Evolutionary conservation across 1,140 invertebrate species (phyloP).

Genomic region (Chrysoperla carnea): DNA sequence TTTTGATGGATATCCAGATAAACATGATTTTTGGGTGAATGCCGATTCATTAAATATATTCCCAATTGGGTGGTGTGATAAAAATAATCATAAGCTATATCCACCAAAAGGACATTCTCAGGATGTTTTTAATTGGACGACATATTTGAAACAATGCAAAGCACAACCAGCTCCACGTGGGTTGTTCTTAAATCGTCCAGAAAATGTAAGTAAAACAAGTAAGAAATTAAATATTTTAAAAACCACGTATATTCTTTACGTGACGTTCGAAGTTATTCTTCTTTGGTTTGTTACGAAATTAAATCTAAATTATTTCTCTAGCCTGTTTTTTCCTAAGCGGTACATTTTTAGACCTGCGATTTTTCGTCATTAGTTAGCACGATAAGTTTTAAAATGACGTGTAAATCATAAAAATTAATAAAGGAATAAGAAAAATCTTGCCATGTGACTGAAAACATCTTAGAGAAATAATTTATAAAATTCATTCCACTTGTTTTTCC

Average conservation of each 20-base stretch:
- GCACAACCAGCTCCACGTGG: constrained; percentile 59
- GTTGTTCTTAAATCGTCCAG: constrained; percentile 46
- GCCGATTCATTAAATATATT: constrained; percentile 82
- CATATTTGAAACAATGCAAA: constrained; percentile 63
- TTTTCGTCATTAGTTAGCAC: too few species aligned
- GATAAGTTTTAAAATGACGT: too few species aligned
- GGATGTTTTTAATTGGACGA: constrained; percentile 62
- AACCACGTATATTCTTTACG: neutral
- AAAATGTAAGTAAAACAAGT: constrained; percentile 26
- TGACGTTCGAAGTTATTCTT: too few species aligned
- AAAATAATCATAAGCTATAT: constrained; percentile 51
- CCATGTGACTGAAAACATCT: too few species aligned
- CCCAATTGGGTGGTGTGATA: constrained; percentile 83
- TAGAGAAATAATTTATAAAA: too few species aligned
- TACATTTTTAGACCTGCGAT: too few species aligned
- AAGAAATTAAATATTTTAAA: neutral
- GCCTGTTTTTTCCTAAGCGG: too few species aligned
- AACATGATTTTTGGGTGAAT: constrained; percentile 90
- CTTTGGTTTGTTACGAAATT: too few species aligned
- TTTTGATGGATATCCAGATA: constrained; percentile 82
- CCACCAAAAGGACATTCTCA: constrained; percentile 50
- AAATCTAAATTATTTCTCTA: too few species aligned
- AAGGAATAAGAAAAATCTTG: too few species aligned
- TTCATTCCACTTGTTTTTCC: too few species aligned
- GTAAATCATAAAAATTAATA: too few species aligned